A percentile compares a stretch with the other conserved stretches of the same genome.
Conservation (phyloP, 2,113 vertebrate genomes). For the Tenebrosternarchus preto region DNA sequence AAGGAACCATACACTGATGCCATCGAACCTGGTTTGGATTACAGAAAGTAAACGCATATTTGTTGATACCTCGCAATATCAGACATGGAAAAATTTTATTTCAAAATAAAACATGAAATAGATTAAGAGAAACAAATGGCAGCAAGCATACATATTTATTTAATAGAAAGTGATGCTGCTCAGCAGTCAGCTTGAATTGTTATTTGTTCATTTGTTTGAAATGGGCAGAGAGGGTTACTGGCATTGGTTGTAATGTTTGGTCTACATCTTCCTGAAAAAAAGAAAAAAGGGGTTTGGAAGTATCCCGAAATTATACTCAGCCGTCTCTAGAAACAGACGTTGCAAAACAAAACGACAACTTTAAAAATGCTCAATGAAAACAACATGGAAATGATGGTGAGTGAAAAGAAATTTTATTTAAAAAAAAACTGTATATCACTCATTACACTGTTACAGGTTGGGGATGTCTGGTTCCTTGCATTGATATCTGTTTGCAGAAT, state of each 20-base stretch:
- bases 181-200: neutral
- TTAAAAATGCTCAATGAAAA: conserved; percentile 12
- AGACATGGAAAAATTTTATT: conserved; percentile 8
- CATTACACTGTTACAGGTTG: neutral
- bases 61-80: neutral
- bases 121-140: neutral
- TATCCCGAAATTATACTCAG: neutral
- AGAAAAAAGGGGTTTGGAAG: neutral
- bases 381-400: neutral
- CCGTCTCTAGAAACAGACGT: conserved; percentile 5
- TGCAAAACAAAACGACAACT: conserved; percentile 9
- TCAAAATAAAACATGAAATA: neutral
- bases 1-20: neutral
- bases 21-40: conserved; percentile 31
- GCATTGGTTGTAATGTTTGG: conserved; percentile 3
- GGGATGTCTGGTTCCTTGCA: neutral
- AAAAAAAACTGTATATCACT: conserved; percentile 2
- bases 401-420: neutral
- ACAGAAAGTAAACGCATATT: conserved; percentile 15
- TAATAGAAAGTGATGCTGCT: conserved; percentile 10
- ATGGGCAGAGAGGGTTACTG: conserved; percentile 5
- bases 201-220: conserved; percentile 20
- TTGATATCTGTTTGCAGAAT: neutral
- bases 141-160: conserved; percentile 10
- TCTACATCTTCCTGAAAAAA: neutral